Percentiles rank a stretch among this genome's conserved stretches.
Conservation (phyloP, 2,888 invertebrate genomes). For the Nephrotoma flavescens region DNA sequence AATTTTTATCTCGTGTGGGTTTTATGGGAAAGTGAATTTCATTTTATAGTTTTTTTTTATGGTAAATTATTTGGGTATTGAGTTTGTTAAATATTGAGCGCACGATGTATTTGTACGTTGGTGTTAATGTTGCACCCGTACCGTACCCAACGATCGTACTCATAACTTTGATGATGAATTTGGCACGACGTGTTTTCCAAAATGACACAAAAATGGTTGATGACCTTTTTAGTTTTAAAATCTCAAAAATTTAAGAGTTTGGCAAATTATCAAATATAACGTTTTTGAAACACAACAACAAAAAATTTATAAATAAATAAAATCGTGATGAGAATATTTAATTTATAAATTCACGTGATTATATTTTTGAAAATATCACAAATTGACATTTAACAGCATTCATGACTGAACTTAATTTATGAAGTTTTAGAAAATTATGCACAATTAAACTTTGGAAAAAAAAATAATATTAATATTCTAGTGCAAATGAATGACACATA, state of each 20-base stretch:
- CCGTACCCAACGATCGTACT: background rate
- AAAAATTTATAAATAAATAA: background rate
- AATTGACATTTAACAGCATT: background rate
- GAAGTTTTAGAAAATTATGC: background rate
- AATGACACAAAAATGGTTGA: background rate
- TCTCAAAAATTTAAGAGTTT: background rate
- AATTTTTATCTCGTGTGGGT: background rate
- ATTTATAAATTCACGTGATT: background rate
- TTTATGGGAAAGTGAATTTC: background rate
- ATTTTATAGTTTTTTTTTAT: background rate
- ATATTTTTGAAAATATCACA: background rate
- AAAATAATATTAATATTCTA: background rate
- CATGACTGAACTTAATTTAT: no score
- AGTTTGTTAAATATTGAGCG: background rate
- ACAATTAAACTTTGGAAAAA: background rate
- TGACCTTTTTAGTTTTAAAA: background rate
- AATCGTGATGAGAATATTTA: background rate
- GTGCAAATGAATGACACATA: background rate
- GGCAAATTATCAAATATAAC: background rate
- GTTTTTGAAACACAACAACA: background rate
- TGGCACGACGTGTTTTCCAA: background rate
- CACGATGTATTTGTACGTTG: background rate
- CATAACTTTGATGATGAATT: background rate
- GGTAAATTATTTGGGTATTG: background rate
- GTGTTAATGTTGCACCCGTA: background rate